A percentile compares a stretch with the other conserved stretches of the same genome.
Conservation (phyloP, 2,797 vertebrate genomes). For the Cirrhinus mrigala region DNA sequence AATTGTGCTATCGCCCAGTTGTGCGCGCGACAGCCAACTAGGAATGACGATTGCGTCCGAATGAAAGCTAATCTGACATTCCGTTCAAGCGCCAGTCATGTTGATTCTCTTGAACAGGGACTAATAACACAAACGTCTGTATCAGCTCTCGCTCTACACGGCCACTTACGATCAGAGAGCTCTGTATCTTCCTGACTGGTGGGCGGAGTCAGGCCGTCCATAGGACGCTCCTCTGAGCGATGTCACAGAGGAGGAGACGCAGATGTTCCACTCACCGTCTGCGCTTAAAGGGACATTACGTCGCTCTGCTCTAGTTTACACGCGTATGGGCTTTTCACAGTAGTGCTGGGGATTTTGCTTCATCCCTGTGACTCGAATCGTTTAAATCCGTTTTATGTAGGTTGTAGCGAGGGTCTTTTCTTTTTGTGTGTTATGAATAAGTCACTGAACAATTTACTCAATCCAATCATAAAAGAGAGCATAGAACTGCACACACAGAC, state of each 20-base stretch:
- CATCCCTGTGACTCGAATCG: conserved; percentile 6
- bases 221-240: conserved; percentile 83
- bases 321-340: not conserved
- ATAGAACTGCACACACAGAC: not conserved
- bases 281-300: conserved; percentile 83
- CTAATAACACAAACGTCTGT: conserved; percentile 81
- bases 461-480: not conserved
- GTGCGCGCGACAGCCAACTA: not conserved
- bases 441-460: not conserved
- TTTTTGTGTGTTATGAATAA: not conserved
- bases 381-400: not conserved
- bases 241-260: conserved; percentile 84
- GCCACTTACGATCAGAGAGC: conserved; percentile 72
- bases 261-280: conserved; percentile 64
- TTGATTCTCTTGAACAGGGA: conserved; percentile 81
- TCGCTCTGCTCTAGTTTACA: conserved; percentile 13
- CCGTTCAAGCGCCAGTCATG: conserved; percentile 81
- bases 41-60: conserved; percentile 10
- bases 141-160: conserved; percentile 81
- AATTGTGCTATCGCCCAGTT: conserved; percentile 3
- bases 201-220: conserved; percentile 85
- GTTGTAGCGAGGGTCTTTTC: not conserved
- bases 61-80: conserved; percentile 67
- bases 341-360: conserved; percentile 16
- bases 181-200: conserved; percentile 83